These are phyloP conservation scores for Nansenia antarctica DNA, from an alignment of 2,113 vertebrate genomes.

Conservation along the genomic window DNA sequence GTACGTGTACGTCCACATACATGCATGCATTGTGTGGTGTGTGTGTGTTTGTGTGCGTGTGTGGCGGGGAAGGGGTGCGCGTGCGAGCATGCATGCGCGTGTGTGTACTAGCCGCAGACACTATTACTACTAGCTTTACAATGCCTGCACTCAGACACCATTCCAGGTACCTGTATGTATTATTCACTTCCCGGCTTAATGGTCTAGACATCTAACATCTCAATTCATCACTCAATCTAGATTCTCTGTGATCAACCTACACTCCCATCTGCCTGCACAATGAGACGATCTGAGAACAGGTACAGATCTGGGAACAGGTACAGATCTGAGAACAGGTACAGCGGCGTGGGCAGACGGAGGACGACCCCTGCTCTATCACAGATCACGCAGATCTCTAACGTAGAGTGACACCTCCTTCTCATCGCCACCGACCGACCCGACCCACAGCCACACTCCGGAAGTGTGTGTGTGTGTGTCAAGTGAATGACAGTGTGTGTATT, in stretches of 20 bases:
- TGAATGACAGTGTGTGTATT: background rate
- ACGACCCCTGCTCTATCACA: background rate
- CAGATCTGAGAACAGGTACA: background rate
- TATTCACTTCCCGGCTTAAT: slow-evolving; percentile 46
- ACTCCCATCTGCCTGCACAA: slow-evolving; percentile 2
- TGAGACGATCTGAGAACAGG: background rate
- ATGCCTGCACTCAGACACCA: slow-evolving; percentile 31
- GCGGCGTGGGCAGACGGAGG: background rate
- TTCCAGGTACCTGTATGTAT: slow-evolving; percentile 31
- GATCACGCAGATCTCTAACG: background rate
- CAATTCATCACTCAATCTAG: slow-evolving; percentile 29
- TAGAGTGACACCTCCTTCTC: background rate
- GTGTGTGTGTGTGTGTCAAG: background rate
- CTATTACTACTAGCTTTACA: slow-evolving; percentile 34
- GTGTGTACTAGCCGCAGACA: slow-evolving; percentile 37
- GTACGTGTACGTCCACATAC: no score
- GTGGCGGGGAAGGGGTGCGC: no score
- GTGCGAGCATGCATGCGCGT: no score
- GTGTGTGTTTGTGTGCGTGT: background rate
- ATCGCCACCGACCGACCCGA: background rate
- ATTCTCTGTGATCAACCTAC: slow-evolving; percentile 19
- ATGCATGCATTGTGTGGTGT: no score
- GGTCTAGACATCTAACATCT: slow-evolving; percentile 26
- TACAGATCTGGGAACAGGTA: background rate
- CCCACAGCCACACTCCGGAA: background rate